phyloP scores from a whole-genome alignment of 2,888 invertebrate species.

The Agriopis leucophaearia region DNA sequence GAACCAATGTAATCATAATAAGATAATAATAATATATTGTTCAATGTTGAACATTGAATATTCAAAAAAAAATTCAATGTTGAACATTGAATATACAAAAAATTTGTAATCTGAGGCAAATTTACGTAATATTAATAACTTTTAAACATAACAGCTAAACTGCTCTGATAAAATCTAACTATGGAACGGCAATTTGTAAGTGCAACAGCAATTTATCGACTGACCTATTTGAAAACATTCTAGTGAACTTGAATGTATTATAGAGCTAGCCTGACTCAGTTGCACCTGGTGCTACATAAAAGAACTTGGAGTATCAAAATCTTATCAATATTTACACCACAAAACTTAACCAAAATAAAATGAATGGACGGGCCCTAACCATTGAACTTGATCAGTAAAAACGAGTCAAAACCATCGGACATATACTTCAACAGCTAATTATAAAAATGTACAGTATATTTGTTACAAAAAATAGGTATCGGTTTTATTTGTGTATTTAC shows the following conservation, averaged over 20 bases:
- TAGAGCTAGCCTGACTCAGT: slow-evolving; percentile 19
- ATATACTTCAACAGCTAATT: too few species aligned
- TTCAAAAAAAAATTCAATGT: neutral
- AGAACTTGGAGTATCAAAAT: slow-evolving; percentile 13
- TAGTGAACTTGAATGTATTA: slow-evolving; percentile 35
- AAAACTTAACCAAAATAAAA: too few species aligned
- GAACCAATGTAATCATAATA: neutral
- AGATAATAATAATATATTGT: neutral
- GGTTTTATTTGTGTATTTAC: too few species aligned
- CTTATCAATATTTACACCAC: neutral
- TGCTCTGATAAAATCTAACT: slow-evolving; percentile 12
- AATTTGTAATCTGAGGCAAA: neutral
- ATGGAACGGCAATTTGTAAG: slow-evolving; percentile 29
- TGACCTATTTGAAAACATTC: slow-evolving; percentile 34
- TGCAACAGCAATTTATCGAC: slow-evolving; percentile 30
- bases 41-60: slow-evolving; percentile 1
- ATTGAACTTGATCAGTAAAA: too few species aligned
- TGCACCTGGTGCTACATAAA: slow-evolving; percentile 32
- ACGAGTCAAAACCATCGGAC: too few species aligned
- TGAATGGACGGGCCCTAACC: too few species aligned
- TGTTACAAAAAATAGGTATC: too few species aligned
- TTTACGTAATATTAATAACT: neutral
- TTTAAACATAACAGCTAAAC: neutral
- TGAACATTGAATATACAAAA: slow-evolving; percentile 1
- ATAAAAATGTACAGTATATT: too few species aligned